Evolutionary conservation across 2,797 vertebrate genomes (phyloP).

Genomic region (Perodicticus potto): DNA sequence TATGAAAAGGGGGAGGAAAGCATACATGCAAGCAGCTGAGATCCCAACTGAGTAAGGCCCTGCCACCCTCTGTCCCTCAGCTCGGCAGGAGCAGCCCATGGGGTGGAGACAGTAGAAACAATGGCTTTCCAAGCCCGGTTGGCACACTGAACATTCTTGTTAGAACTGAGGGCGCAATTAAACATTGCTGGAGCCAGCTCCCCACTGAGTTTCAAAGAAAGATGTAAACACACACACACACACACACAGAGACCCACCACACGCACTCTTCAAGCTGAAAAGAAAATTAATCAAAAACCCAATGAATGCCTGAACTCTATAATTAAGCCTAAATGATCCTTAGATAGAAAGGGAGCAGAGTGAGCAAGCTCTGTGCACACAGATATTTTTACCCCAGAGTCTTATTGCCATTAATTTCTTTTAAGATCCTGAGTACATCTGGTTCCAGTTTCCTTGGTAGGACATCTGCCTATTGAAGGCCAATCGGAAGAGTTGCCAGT

Average conservation of each 20-base stretch:
- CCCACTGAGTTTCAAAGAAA: conserved; percentile 70
- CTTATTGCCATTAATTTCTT: conserved; percentile 66
- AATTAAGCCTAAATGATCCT: conserved; percentile 67
- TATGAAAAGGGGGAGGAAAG: conserved; percentile 18
- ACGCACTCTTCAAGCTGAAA: conserved; percentile 73
- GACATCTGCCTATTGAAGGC: conserved; percentile 19
- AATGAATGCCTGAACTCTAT: conserved; percentile 64
- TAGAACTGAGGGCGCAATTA: conserved; percentile 66
- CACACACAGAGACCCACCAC: neutral
- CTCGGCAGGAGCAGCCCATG: accelerated
- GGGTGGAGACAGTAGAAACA: neutral
- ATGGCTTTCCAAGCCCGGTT: conserved; percentile 13
- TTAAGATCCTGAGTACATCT: conserved; percentile 68
- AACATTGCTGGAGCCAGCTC: conserved; percentile 60
- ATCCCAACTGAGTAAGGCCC: conserved; percentile 9
- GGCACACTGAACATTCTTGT: conserved; percentile 45
- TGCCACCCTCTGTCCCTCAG: neutral
- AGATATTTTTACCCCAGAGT: conserved; percentile 68
- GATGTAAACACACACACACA: conserved; percentile 58
- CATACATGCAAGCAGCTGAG: neutral
- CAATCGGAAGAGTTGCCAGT: neutral
- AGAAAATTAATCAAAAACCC: conserved; percentile 79
- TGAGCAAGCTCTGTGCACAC: conserved; percentile 42
- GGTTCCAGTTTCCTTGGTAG: conserved; percentile 58
- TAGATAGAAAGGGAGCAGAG: conserved; percentile 56